Evolutionary conservation across 2,888 invertebrate species (phyloP).

Genomic region (Melieria crassipennis): DNA sequence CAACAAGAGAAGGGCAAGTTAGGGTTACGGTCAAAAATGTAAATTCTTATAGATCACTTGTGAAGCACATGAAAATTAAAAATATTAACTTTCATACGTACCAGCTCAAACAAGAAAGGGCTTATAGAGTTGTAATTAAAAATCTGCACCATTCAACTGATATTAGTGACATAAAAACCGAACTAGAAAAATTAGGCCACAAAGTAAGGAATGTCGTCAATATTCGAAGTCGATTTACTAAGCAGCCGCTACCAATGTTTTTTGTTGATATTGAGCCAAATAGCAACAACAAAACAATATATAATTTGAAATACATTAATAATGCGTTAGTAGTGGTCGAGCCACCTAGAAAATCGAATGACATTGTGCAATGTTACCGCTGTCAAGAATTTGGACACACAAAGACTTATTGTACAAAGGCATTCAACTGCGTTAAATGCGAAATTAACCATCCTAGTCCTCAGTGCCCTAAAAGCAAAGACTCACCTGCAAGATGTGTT

Average conservation of each 20-base stretch:
- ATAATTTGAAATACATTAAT: conserved; percentile 5
- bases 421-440: conserved; percentile 7
- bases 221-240: conserved; percentile 1
- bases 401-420: conserved; percentile 1
- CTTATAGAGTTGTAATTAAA: conserved; percentile 35
- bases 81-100: conserved; percentile 29
- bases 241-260: neutral
- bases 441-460: conserved; percentile 1
- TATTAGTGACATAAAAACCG: conserved; percentile 10
- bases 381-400: conserved; percentile 17
- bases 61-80: conserved; percentile 18
- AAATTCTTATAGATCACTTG: conserved; percentile 17
- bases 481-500: too few relatives aligned
- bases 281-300: conserved; percentile 13
- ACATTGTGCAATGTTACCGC: conserved; percentile 20
- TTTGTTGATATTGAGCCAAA: conserved; percentile 4
- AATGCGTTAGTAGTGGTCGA: conserved; percentile 6
- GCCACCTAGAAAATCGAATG: conserved; percentile 14
- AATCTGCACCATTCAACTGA: conserved; percentile 28
- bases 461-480: neutral
- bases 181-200: conserved; percentile 27
- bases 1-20: conserved; percentile 21
- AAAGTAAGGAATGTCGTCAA: conserved; percentile 24
- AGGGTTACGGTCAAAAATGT: too few relatives aligned
- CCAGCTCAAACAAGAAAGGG: conserved; percentile 30